Percentiles rank a stretch among this genome's conserved stretches.
Evolutionary conservation across 2,888 invertebrate species (phyloP).

Genomic region (Ischnura elegans): DNA sequence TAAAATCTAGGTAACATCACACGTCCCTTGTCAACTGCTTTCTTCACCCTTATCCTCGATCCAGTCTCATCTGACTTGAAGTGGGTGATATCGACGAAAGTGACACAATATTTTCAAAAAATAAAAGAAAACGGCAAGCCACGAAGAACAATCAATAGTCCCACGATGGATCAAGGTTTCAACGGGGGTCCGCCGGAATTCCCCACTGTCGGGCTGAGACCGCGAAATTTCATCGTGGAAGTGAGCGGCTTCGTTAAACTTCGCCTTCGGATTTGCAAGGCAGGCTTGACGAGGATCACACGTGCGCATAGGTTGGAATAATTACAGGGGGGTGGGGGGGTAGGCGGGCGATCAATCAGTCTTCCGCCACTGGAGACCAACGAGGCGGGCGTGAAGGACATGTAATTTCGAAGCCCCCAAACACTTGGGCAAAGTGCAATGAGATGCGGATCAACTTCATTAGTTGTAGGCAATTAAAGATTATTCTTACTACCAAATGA

Average conservation of each 20-base stretch:
- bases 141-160: conserved; percentile 17
- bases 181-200: not conserved
- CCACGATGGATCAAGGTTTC: conserved; percentile 34
- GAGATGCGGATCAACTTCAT: not conserved
- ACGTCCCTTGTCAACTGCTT: conserved; percentile 8
- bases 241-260: not conserved
- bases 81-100: conserved; percentile 24
- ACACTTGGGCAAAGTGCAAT: not conserved
- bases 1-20: not conserved
- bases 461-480: not conserved
- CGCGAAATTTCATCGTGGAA: not conserved
- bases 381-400: not conserved
- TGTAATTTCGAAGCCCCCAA: not conserved
- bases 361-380: not conserved
- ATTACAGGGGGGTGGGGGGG: not conserved
- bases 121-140: not conserved
- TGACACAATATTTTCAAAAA: not conserved
- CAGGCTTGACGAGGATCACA: not conserved
- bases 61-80: conserved; percentile 14
- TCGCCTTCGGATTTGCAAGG: not conserved
- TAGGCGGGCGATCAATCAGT: conserved; percentile 16
- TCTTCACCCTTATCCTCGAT: conserved; percentile 4
- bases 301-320: not conserved
- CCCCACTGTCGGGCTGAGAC: not conserved
- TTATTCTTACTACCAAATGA: not conserved